These are phyloP conservation scores for Microcebus jonahi DNA, from an alignment of 2,113 vertebrate species.

Conservation along the genomic window DNA sequence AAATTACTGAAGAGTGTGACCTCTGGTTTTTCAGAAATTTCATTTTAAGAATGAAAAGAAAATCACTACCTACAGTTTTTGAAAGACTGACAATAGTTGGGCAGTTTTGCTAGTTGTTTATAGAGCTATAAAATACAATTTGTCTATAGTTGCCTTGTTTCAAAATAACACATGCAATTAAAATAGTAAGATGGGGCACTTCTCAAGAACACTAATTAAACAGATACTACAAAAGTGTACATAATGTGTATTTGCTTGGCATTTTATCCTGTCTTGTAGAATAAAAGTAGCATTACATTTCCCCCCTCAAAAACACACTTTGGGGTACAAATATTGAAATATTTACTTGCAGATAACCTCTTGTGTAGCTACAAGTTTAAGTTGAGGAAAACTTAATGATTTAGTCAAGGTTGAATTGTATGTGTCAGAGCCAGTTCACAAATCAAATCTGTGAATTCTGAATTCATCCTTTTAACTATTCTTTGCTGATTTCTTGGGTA, in stretches of 20 bases:
- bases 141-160: not conserved
- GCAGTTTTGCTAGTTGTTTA: conserved; percentile 7
- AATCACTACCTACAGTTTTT: not conserved
- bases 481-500: not conserved
- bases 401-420: not conserved
- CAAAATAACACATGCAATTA: not conserved
- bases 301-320: not conserved
- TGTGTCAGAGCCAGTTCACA: not conserved
- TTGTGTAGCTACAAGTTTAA: not conserved
- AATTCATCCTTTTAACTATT: not conserved
- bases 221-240: not conserved
- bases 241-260: not conserved
- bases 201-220: not conserved
- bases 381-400: not conserved
- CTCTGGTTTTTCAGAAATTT: not conserved
- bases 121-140: not conserved
- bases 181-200: not conserved
- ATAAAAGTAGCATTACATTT: not conserved
- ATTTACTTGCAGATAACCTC: not conserved
- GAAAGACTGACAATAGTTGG: not conserved
- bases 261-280: not conserved
- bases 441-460: not conserved
- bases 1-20: not conserved
- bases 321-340: not conserved
- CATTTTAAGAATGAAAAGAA: not conserved